Evolutionary conservation across 2,797 vertebrate genomes (phyloP).

Genomic region (Cirrhinus molitorella): DNA sequence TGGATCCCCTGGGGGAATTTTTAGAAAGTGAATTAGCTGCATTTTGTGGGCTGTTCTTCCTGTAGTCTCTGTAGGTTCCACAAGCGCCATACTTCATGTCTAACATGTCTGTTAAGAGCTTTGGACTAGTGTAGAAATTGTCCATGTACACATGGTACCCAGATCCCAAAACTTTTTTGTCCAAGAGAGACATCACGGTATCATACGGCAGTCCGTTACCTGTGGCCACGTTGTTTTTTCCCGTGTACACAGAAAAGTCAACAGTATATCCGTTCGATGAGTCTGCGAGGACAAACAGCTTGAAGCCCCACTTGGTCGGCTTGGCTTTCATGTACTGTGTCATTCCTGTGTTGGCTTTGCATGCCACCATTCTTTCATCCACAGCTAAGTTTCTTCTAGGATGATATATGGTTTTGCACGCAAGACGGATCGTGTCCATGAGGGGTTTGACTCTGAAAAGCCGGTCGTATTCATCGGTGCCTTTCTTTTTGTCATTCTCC

Average conservation of each 20-base stretch:
- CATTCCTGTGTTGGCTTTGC: slow-evolving; percentile 39
- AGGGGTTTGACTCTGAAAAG: slow-evolving; percentile 42
- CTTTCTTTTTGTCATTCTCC: slow-evolving; percentile 35
- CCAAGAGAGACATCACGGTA: slow-evolving; percentile 48
- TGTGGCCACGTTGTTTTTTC: neutral
- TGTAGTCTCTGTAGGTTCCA: slow-evolving; percentile 62
- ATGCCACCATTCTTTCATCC: slow-evolving; percentile 50
- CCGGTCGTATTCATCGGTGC: slow-evolving; percentile 15
- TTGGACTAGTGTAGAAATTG: slow-evolving; percentile 69
- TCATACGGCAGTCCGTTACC: slow-evolving; percentile 15
- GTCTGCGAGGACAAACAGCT: slow-evolving; percentile 1
- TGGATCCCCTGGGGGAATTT: slow-evolving; percentile 10
- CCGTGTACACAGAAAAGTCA: slow-evolving; percentile 59
- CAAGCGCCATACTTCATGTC: neutral
- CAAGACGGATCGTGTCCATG: neutral
- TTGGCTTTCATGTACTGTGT: slow-evolving; percentile 14
- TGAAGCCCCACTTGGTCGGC: slow-evolving; percentile 55
- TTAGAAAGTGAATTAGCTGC: neutral
- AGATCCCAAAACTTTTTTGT: neutral
- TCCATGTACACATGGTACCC: slow-evolving; percentile 71
- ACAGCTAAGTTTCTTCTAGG: slow-evolving; percentile 34
- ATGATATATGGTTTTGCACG: slow-evolving; percentile 47
- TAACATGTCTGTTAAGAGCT: slow-evolving; percentile 17
- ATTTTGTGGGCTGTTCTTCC: slow-evolving; percentile 8
- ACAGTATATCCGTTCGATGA: slow-evolving; percentile 66